These are phyloP conservation scores for Brachionus angularis DNA, from an alignment of 1,140 invertebrate species.

Conservation along the genomic window DNA sequence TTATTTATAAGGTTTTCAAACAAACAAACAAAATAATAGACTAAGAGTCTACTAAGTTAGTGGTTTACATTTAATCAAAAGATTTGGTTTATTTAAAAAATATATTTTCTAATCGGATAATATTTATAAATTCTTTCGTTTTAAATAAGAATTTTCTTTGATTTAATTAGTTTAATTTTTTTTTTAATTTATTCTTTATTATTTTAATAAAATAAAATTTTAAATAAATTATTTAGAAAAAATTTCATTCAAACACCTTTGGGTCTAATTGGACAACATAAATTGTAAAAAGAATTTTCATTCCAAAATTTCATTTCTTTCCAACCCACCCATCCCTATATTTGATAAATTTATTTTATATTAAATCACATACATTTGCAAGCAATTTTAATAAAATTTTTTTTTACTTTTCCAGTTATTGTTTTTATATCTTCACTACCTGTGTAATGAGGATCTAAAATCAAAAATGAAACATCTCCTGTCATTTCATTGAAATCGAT, in stretches of 20 bases:
- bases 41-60: too few species aligned
- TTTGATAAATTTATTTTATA: not conserved
- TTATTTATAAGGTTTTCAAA: too few species aligned
- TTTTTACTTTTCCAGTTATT: slow-evolving; percentile 60
- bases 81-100: too few species aligned
- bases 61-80: too few species aligned
- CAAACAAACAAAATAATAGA: too few species aligned
- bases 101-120: too few species aligned
- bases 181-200: too few species aligned
- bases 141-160: too few species aligned
- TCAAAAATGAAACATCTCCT: slow-evolving; percentile 76
- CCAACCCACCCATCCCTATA: slow-evolving; percentile 35
- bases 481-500: slow-evolving; percentile 76
- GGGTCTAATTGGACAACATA: slow-evolving; percentile 36
- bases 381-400: too few species aligned
- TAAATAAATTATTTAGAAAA: not conserved
- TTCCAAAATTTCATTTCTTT: slow-evolving; percentile 32
- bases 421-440: slow-evolving; percentile 64
- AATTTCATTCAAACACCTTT: not conserved
- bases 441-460: slow-evolving; percentile 96
- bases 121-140: too few species aligned
- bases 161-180: too few species aligned
- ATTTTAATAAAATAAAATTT: too few species aligned
- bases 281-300: slow-evolving; percentile 37
- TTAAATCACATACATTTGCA: not conserved